Base-by-base conservation (phyloP, 2,797 vertebrate species). In the Parotocinclus haroldoi region DNA sequence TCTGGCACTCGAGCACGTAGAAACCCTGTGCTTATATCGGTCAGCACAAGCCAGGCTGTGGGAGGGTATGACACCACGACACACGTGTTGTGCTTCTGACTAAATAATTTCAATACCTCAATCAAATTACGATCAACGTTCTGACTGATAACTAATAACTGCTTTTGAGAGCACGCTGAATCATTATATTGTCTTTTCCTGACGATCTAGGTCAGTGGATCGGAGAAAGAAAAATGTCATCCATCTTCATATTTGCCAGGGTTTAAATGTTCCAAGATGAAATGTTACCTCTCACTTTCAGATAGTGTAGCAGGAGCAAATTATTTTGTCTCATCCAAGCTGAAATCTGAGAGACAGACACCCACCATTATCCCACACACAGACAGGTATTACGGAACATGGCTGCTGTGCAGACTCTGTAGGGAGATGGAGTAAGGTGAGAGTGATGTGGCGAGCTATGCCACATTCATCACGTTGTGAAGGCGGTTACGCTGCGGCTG, bases 321-420 rank as follows among this genome's bases (percentile, higher is more conserved):
- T 66, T 65, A 72, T 60, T 71, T 71, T 60, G 63, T 66, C 63
- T 60, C 63, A 49, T 60, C 51, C 7, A 12, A 44, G 38, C 44
- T 66, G 63, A 61, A 66, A 61, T 60, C 51, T 37, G 48, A 72
- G 69, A 66, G 50, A 72, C 57, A 66, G 63, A 66, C 63, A 38
- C 51, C 51, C 49, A 60, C 50, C 57, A 66, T 66, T 72, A 72
- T 66, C 56, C 69, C 63, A 72, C 63, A 72, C 57, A 61, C 44
- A 52, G 51, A 56, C 61, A 66, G 58, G 63, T 66, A 66, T 66
- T 51, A 72, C 58, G 64, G 63, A 66, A 61, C 58, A 66, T 61
- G 69, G 63, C 69, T 61, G 63, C 57, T 50, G 63, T 42, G 51
- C 63, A 61, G 63, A 56, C 52, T 72, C 57, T 61, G 66, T 66